phyloP scores from a whole-genome alignment of 30 jellyfish, hydroid and myxozoan species.

The Aurelia aurita complex sp. Pacific region DNA sequence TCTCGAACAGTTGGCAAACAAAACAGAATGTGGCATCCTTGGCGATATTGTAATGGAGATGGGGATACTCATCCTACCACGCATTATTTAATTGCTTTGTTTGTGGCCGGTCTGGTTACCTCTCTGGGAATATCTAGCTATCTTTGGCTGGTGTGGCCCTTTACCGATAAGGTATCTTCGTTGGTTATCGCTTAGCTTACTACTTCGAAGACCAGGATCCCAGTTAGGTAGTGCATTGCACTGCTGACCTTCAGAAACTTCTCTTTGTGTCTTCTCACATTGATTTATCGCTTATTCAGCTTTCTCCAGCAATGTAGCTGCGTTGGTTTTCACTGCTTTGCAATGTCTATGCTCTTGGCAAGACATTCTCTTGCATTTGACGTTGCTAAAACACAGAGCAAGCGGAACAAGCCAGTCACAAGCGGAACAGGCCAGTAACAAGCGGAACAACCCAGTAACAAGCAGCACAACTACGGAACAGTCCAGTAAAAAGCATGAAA shows the following conservation, averaged over 20 bases:
- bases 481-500: neutral
- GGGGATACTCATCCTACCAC: slow-evolving; percentile 16
- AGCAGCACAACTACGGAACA: neutral
- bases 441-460: too few species aligned
- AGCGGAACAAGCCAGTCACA: too few species aligned
- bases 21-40: slow-evolving; percentile 8
- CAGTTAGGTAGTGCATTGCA: slow-evolving; percentile 8
- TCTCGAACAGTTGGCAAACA: slow-evolving; percentile 15
- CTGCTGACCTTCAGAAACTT: slow-evolving; percentile 7
- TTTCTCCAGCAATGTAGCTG: slow-evolving; percentile 12
- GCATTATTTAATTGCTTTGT: neutral
- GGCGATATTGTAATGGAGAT: neutral
- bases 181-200: slow-evolving; percentile 15
- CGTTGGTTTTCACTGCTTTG: neutral
- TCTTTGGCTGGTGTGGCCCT: slow-evolving; percentile 23
- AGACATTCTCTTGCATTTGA: neutral
- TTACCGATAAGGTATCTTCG: neutral
- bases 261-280: neutral
- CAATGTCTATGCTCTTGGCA: slow-evolving; percentile 9
- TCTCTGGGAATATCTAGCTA: neutral
- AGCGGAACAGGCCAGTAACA: too few species aligned
- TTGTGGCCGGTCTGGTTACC: slow-evolving; percentile 3
- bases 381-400: neutral
- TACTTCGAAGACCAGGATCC: slow-evolving; percentile 6
- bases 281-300: slow-evolving; percentile 6